Conservation (phyloP, 2,113 vertebrate genomes). For the Hyperopisus bebe region DNA sequence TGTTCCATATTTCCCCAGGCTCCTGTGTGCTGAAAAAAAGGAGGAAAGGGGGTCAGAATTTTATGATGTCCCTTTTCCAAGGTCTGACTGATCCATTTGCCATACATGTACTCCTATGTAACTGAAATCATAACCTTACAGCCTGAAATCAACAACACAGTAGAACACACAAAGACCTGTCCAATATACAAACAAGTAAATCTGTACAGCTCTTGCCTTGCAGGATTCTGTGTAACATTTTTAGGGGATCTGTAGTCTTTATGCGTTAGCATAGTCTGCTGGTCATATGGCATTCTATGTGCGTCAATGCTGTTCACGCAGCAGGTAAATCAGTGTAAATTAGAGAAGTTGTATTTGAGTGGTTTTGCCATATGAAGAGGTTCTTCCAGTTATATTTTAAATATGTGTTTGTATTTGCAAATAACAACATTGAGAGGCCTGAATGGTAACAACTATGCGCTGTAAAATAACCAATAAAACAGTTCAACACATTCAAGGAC, state of each 20-base stretch:
- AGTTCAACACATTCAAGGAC: not conserved
- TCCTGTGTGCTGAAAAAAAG: not conserved
- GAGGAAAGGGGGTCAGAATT: not conserved
- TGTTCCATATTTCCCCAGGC: not conserved
- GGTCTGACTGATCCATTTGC: not conserved
- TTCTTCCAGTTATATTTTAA: not conserved
- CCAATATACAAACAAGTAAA: not conserved
- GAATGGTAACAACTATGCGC: not conserved
- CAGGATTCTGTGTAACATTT: not conserved
- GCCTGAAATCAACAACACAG: not conserved
- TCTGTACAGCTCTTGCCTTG: not conserved
- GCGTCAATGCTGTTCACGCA: not conserved
- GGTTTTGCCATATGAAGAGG: not conserved
- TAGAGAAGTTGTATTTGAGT: not conserved
- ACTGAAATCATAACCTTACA: not conserved
- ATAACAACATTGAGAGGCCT: not conserved
- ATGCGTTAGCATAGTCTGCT: not conserved
- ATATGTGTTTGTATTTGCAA: not conserved
- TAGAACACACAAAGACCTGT: not conserved
- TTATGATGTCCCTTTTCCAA: not conserved
- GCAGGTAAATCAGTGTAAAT: not conserved
- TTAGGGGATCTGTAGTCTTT: not conserved
- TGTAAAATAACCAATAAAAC: not conserved
- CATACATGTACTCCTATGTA: not conserved
- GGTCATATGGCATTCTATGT: not conserved